phyloP scores from a whole-genome alignment of 37 sponge, comb jelly and placozoan genomes.

The Geodia barretti region DNA sequence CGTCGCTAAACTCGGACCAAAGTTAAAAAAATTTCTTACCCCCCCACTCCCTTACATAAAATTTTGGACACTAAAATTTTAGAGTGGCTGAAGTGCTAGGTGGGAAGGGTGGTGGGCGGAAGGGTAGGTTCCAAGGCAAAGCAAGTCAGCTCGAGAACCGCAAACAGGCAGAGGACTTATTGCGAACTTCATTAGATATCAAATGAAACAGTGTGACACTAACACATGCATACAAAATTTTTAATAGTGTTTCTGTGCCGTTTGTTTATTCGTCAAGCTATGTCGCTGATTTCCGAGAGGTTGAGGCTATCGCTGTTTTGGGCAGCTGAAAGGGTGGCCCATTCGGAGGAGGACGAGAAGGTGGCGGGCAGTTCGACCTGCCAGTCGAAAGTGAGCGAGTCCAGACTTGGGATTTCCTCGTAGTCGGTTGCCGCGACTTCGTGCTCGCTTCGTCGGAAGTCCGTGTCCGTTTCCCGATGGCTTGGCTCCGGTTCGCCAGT shows the following conservation, averaged over 20 bases:
- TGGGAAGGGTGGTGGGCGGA: slow-evolving; percentile 97
- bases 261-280: no score
- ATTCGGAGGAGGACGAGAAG: no score
- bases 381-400: background rate
- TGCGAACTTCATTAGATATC: no score
- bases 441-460: no score
- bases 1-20: slow-evolving; percentile 76
- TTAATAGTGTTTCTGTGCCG: no score
- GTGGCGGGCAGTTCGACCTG: background rate
- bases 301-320: no score
- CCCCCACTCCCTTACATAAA: background rate
- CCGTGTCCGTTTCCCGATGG: background rate
- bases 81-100: slow-evolving; percentile 77
- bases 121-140: slow-evolving; percentile 93
- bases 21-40: slow-evolving; percentile 42
- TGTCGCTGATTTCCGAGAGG: no score
- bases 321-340: background rate
- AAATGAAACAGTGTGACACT: no score
- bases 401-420: background rate
- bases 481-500: background rate
- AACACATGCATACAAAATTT: no score
- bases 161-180: slow-evolving; percentile 38
- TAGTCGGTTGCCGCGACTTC: no score
- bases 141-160: slow-evolving; percentile 61
- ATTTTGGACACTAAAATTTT: background rate